Conservation (phyloP, 2,113 vertebrate species). For the Copsychus sechellarum region DNA sequence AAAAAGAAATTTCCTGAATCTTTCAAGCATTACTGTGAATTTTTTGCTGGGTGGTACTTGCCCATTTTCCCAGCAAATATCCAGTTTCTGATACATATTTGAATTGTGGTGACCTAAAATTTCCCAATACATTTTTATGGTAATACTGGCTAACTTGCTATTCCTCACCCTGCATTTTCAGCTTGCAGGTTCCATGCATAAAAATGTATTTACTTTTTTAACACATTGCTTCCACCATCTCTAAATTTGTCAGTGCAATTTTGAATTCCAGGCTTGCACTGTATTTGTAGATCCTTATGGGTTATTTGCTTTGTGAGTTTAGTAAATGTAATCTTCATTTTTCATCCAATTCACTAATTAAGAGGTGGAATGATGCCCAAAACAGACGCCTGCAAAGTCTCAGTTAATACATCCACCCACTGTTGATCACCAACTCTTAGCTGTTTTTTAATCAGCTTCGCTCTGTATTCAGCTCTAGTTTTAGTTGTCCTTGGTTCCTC, state of each 20-base stretch:
- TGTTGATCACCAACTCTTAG: neutral
- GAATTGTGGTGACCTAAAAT: neutral
- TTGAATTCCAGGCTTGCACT: neutral
- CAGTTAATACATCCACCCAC: neutral
- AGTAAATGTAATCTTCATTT: slow-evolving; percentile 21
- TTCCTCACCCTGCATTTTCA: neutral
- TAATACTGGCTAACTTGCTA: neutral
- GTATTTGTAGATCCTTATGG: neutral
- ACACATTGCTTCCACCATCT: neutral
- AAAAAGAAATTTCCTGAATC: neutral
- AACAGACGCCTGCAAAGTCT: neutral
- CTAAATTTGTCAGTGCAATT: neutral
- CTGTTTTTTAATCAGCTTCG: neutral
- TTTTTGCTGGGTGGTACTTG: neutral
- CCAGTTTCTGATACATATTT: neutral
- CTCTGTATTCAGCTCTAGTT: neutral
- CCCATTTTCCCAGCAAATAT: neutral
- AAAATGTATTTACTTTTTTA: neutral
- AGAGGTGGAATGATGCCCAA: slow-evolving; percentile 46
- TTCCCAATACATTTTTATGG: neutral
- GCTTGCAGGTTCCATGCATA: neutral
- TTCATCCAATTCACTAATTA: slow-evolving; percentile 40
- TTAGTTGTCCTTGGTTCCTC: neutral
- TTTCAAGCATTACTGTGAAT: neutral
- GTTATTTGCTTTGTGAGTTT: slow-evolving; percentile 15